phyloP scores from a whole-genome alignment of 1,140 invertebrate species.

The Cataglyphis hispanica region DNA sequence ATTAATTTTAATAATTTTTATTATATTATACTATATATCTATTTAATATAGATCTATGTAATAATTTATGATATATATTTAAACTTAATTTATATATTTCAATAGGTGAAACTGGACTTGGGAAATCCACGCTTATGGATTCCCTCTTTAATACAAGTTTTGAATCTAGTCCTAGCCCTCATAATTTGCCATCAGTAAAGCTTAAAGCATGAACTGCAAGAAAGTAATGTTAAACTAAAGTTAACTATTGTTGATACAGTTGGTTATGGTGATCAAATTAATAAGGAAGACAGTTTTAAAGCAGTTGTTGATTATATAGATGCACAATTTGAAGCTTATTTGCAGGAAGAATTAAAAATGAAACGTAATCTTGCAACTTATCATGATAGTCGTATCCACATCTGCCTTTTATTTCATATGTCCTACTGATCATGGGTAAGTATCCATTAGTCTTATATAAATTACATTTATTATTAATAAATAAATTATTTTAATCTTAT shows the following conservation, averaged over 20 bases:
- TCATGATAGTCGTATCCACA: constrained; percentile 98
- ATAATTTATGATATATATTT: not conserved
- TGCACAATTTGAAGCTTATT: constrained; percentile 98
- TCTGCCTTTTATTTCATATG: constrained; percentile 99
- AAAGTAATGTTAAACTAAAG: constrained; percentile 98
- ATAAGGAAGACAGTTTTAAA: constrained; percentile 99
- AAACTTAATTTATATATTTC: constrained; percentile 5
- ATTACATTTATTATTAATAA: not conserved
- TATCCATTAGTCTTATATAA: constrained; percentile 45
- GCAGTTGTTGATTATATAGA: constrained; percentile 99
- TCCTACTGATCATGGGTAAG: constrained; percentile 96
- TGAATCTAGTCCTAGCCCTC: constrained; percentile 96
- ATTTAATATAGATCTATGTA: constrained; percentile 21
- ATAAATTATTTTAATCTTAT: not conserved
- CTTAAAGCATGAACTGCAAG: constrained; percentile 98
- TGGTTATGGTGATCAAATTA: constrained; percentile 99
- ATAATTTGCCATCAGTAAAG: constrained; percentile 97
- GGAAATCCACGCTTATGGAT: constrained; percentile 99
- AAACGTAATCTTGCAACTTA: constrained; percentile 96
- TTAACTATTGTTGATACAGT: constrained; percentile 99
- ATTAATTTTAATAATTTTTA: constrained; percentile 11
- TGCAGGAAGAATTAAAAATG: constrained; percentile 99
- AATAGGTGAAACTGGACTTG: constrained; percentile 98
- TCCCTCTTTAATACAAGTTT: constrained; percentile 99
- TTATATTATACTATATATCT: too few species aligned